These are phyloP conservation scores for Chaetodon trifascialis DNA, from an alignment of 2,113 vertebrate species.

Conservation along the genomic window DNA sequence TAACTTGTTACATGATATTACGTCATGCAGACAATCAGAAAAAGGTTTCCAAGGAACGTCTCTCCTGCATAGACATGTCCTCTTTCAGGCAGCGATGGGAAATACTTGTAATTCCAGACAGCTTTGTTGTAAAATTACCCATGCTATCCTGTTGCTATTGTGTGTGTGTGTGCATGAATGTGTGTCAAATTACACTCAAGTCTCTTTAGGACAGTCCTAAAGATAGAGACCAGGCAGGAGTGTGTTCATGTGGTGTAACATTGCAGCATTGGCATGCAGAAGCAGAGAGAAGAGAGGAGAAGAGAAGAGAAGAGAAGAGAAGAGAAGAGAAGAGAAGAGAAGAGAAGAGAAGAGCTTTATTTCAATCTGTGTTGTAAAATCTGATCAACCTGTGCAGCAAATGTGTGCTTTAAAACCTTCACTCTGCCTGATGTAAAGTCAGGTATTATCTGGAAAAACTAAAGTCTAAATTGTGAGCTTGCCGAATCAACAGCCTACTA, in stretches of 20 bases:
- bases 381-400: background rate
- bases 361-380: background rate
- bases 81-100: conserved; percentile 33
- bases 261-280: conserved; percentile 22
- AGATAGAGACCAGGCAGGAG: conserved; percentile 65
- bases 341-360: background rate
- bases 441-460: background rate
- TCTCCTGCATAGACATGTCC: conserved; percentile 11
- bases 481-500: background rate
- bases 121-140: conserved; percentile 72
- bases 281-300: background rate
- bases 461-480: background rate
- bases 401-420: background rate
- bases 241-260: conserved; percentile 29
- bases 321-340: background rate
- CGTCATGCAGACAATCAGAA: conserved; percentile 19
- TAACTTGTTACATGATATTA: conserved; percentile 31
- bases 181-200: conserved; percentile 72
- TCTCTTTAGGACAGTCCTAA: conserved; percentile 67
- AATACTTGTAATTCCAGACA: conserved; percentile 77
- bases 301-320: background rate
- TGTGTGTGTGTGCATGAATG: conserved; percentile 23
- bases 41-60: conserved; percentile 8
- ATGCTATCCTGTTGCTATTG: conserved; percentile 53
- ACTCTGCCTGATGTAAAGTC: background rate